These are phyloP conservation scores for Lepidurus packardi DNA, from an alignment of 1,140 invertebrate genomes.

Conservation along the genomic window DNA sequence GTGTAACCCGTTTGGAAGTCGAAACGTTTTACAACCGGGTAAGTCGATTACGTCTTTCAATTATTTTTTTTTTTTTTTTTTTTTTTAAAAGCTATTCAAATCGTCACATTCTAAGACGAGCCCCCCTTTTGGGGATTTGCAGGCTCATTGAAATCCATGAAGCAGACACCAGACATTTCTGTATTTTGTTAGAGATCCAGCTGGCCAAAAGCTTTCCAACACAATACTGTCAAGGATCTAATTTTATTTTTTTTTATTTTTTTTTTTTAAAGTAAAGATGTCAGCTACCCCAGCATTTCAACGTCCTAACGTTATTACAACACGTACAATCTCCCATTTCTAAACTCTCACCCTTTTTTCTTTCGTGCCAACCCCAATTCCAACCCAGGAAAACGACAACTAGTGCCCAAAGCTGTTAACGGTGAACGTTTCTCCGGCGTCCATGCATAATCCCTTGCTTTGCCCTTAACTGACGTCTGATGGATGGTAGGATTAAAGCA, in stretches of 20 bases:
- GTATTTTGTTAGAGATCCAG: background rate
- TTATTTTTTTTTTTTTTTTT: no score
- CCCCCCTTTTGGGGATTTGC: background rate
- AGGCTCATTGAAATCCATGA: background rate
- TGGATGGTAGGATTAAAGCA: conserved; percentile 10
- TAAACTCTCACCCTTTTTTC: background rate
- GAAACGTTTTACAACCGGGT: background rate
- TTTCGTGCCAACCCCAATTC: background rate
- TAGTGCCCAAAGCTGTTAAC: conserved; percentile 5
- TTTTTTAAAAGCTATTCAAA: background rate
- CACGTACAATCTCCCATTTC: background rate
- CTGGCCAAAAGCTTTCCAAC: background rate
- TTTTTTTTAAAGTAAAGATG: no score
- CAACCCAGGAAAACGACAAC: background rate
- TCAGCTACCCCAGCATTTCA: background rate
- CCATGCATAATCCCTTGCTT: conserved; percentile 14
- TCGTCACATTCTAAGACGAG: background rate
- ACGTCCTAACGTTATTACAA: background rate
- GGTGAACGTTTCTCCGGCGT: conserved; percentile 17
- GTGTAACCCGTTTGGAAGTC: background rate
- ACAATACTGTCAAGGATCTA: background rate
- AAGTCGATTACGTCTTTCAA: background rate
- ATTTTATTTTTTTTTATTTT: no score
- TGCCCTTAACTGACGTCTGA: conserved; percentile 18
- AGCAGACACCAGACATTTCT: background rate